Evolutionary conservation across 2,797 vertebrate species (phyloP), one percentile per base, ranked within the genome.

Genomic region (Tauraco hartlaubi): DNA sequence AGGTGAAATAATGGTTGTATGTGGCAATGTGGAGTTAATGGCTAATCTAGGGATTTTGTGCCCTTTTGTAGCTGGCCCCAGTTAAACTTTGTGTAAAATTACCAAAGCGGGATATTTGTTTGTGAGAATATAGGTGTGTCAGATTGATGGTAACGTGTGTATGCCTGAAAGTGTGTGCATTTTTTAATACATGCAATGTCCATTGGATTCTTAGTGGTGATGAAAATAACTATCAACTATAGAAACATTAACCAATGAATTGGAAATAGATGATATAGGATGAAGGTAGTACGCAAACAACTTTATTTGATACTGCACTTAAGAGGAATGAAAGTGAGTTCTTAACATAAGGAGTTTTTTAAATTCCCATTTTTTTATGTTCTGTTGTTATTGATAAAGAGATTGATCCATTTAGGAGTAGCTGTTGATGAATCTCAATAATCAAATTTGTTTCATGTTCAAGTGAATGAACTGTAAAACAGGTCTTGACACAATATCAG

Each of bases 11-110:
- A 94, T 96, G 76, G 85, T 35, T 67, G 12, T 43, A 16, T 96
- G 92, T 95, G 85, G 96, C 94, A 96, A 93, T 43, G 55, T 26
- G 55, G n/a, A 94, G 95, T 96, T 96, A 96, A 94, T 91, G 71
- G 88, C 91, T 97, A 94, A 96, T 75, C 95, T 62, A 59, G 80
- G 55, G 88, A 93, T 90, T 93, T 73, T 93, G 67, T 88, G 49
- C 52, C 58, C 66, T 95, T 85, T 92, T 4, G 7, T 66, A 86
- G 62, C 88, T 90, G 69, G 79, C 28, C 67, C 51, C 59, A 59
- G 62, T 35, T 67, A 49, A 63, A 61, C 56, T 85, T 77, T 0
- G 0, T 78, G 62, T 55, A 41, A 84, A 69, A 62, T 85, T 84
- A 51, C 39, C 73, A 18, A 63, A 55, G 44, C 52, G 52, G 72